Evolutionary conservation across 2,888 invertebrate genomes (phyloP), one percentile per base, ranked within the genome.

Genomic region (Ditula angustiorana): DNA sequence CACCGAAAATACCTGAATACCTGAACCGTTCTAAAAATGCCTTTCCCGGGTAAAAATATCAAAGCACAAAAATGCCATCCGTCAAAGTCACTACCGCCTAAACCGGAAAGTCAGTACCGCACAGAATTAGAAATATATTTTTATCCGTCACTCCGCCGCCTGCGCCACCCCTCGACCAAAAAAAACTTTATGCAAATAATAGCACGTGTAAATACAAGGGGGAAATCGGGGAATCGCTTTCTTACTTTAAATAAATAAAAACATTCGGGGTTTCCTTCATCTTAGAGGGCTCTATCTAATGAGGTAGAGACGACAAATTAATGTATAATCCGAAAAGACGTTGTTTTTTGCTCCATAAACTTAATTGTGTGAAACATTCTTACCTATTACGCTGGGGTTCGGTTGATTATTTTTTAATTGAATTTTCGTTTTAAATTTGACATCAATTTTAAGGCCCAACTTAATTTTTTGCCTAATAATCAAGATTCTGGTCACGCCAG

Each of bases 101-200:
- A 80, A 87, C 87, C 86, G 91, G 90, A 90, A 90, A 87, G 83
- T 83, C 79, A 67, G 78, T 80, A 76, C 74, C 75, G 82, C 79
- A 90, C 90, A 81, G 86, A 92, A 90, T 92, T 91, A 92, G 92
- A 92, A 90, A 88, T 86, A 85, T 90, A 92, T 92, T 92, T 92
- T 90, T 90, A 89, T 81, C 83, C 84, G 79, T 84, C 84, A 82
- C 78, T 75, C 74, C 33, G n/a, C n/a, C 10, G 33, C 26, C 26
- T 26, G 26, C 7, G 26, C 33, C 81, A 82, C 87, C 88, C 85
- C 83, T 80, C 78, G 74, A 73, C 59, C 55, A 67, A 77, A 77
- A 84, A 83, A 88, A 88, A 89, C 83, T 87, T 88, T 90, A 92
- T 91, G 92, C 92, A 92, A 92, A 92, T 92, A 92, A 88, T 80